phyloP scores from a whole-genome alignment of 2,113 vertebrate genomes.

The Hippopotamus amphibius region DNA sequence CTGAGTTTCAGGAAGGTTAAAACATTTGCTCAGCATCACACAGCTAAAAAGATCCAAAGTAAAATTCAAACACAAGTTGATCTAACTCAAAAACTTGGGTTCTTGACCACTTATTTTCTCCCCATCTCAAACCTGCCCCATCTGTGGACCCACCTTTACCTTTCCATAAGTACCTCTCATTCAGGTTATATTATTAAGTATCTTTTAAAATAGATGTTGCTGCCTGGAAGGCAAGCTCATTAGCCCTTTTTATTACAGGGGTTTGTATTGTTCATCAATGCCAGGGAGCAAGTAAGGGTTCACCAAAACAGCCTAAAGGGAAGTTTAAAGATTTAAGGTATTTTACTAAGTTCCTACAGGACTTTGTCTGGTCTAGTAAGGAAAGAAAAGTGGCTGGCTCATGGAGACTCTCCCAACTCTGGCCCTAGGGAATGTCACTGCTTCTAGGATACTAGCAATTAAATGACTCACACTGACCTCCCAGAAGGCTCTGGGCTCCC shows the following conservation, averaged over 20 bases:
- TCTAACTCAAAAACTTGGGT: neutral
- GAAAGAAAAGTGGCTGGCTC: neutral
- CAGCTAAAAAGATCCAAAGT: neutral
- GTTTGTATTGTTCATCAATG: neutral
- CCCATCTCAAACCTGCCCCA: neutral
- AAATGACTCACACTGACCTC: neutral
- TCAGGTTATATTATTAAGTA: neutral
- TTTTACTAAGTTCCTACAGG: neutral
- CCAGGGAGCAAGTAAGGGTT: neutral
- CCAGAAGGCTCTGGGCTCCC: neutral
- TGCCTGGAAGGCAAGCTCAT: neutral
- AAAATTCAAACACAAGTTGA: conserved; percentile 10
- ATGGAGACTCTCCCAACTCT: neutral
- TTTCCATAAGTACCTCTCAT: neutral
- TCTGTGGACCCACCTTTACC: neutral
- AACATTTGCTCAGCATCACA: neutral
- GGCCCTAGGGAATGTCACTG: neutral
- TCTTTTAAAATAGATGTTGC: neutral
- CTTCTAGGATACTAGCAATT: neutral
- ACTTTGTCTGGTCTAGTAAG: neutral
- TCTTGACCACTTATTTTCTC: neutral
- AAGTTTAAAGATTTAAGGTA: neutral
- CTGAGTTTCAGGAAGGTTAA: neutral
- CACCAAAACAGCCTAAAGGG: neutral
- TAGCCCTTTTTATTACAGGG: neutral